Evolutionary conservation across 2,888 invertebrate genomes (phyloP).

Genomic region (Cordylochernes scorpioides): DNA sequence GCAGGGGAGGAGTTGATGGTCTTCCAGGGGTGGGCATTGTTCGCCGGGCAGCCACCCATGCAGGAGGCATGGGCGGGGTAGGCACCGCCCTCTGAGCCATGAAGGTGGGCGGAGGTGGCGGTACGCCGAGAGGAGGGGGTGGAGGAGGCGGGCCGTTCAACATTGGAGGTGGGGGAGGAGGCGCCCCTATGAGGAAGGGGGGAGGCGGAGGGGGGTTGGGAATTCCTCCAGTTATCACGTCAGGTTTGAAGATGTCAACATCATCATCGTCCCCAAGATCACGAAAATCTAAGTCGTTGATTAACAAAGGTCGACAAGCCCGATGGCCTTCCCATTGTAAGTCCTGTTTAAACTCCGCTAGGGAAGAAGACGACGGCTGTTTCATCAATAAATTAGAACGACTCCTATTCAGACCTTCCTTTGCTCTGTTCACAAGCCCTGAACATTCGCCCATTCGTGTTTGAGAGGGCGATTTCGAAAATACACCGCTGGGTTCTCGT

Average conservation of each 20-base stretch:
- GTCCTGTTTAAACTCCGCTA: conserved; percentile 10
- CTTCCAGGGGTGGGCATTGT: conserved; percentile 4
- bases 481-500: conserved; percentile 1
- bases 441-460: conserved; percentile 5
- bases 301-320: conserved; percentile 41
- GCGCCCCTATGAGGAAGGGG: conserved; percentile 8
- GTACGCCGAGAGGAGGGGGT: conserved; percentile 10
- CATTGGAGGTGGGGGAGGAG: conserved; percentile 15
- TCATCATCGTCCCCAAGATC: conserved; percentile 72
- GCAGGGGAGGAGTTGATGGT: conserved; percentile 14
- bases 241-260: conserved; percentile 45
- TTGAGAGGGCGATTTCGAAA: conserved; percentile 4
- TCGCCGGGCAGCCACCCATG: conserved; percentile 16
- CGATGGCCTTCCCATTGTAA: conserved; percentile 77
- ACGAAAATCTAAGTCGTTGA: conserved; percentile 84
- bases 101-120: conserved; percentile 16
- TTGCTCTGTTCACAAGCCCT: conserved; percentile 9
- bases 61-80: conserved; percentile 17
- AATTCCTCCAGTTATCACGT: conserved; percentile 27
- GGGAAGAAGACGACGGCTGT: conserved; percentile 4
- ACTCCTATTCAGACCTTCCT: conserved; percentile 8
- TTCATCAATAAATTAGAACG: conserved; percentile 2
- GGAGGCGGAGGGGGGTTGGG: conserved; percentile 13
- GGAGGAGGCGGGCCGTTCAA: conserved; percentile 31
- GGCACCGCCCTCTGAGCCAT: conserved; percentile 14